Base-by-base conservation (phyloP, 2,797 vertebrate species). In the Pteropus rufus region DNA sequence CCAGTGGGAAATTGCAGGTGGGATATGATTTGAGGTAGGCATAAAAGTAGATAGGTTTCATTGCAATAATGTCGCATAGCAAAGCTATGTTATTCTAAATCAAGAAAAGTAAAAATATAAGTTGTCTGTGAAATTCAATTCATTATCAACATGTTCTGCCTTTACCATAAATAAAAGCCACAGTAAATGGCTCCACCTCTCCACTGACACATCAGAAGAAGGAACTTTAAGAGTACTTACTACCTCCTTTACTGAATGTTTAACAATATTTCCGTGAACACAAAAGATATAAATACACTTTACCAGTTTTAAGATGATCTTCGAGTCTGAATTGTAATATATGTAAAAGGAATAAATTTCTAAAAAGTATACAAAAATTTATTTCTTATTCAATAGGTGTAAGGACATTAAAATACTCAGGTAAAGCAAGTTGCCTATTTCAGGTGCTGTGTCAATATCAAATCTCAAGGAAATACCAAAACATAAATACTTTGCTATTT, bases 271-370 rank as follows among this genome's bases (percentile, higher is more conserved):
- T n/a, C 8, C 52, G 8, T 54, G 41, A 92, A 58, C 4, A 2
- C 10, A 77, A 14, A 81, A 84, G 34, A 91, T 92, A 95, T 92
- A 90, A 94, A 49, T 62, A 70, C 31, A 76, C 85, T 92, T 73
- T 56, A 77, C 49, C 12, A 92, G 73, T 72, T 95, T 88, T 77
- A 76, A 94, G 19, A 91, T 84, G 46, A 79, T 34, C 9, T 97
- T 46, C 16, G 92, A 85, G 54, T 80, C n/a, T 86, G 24, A 95
- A 90, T 96, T 76, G 10, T 76, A 95, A 93, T 44, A 94, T n/a
- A 70, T 62, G 24, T 21, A 84, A 65, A 65, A 26, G 18, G 15
- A 80, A 75, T 70, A 58, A 18, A 52, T 75, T 44, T 19, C 8
- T 29, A 65, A 46, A 34, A 85, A n/a, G 2, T 19, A 93, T n/a